Evolutionary conservation across 2,113 vertebrate genomes (phyloP).

Genomic region (Catagonus wagneri): DNA sequence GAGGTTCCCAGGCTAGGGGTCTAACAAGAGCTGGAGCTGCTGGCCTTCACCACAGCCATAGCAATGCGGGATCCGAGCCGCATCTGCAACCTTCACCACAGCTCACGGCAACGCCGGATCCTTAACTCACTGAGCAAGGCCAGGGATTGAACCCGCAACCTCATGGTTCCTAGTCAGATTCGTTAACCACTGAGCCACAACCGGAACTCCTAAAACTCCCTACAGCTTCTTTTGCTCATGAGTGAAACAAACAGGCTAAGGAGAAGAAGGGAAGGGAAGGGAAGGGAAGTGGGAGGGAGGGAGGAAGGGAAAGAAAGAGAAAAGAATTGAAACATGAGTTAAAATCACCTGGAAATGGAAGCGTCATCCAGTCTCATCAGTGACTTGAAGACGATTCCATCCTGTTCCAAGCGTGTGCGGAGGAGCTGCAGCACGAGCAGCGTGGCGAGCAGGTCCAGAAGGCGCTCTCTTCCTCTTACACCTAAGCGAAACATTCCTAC

Average conservation of each 20-base stretch:
- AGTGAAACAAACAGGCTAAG: background rate
- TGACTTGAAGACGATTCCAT: conserved; percentile 86
- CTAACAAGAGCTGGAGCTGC: too few species aligned
- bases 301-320: background rate
- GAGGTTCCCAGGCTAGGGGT: too few species aligned
- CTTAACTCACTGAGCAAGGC: too few species aligned
- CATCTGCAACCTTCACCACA: too few species aligned
- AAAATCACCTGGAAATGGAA: conserved; percentile 84
- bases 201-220: background rate
- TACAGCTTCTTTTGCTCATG: background rate
- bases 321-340: background rate
- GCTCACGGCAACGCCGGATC: too few species aligned
- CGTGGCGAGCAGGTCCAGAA: conserved; percentile 90
- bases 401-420: conserved; percentile 77
- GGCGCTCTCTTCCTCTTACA: conserved; percentile 85
- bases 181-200: too few species aligned
- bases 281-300: too few species aligned
- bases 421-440: conserved; percentile 91
- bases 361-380: conserved; percentile 85
- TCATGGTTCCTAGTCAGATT: too few species aligned
- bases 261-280: too few species aligned
- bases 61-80: too few species aligned
- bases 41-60: too few species aligned
- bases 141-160: too few species aligned
- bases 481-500: conserved; percentile 75